Percentiles rank a stretch among this genome's conserved stretches.
phyloP scores from a whole-genome alignment of 2,113 vertebrate species.

The Eubucco bourcierii region DNA sequence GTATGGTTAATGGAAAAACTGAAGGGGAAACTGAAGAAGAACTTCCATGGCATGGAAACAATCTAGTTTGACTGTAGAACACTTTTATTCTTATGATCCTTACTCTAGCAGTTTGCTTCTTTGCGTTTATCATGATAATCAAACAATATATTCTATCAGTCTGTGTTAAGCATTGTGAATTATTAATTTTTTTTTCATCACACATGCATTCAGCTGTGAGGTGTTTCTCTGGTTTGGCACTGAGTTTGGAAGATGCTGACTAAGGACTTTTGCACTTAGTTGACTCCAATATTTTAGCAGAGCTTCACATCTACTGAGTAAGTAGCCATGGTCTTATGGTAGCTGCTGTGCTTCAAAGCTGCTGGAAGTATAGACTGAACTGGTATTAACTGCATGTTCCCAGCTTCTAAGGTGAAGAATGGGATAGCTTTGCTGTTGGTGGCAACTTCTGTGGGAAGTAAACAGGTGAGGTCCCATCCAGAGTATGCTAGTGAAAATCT shows the following conservation, averaged over 20 bases:
- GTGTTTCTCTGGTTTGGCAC: not conserved
- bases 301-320: not conserved
- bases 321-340: not conserved
- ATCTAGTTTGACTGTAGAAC: not conserved
- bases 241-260: not conserved
- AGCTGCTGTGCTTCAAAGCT: not conserved
- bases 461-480: not conserved
- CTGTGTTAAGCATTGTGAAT: not conserved
- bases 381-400: not conserved
- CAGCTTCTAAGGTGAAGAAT: not conserved
- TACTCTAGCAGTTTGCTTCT: not conserved
- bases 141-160: not conserved
- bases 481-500: not conserved
- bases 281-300: not conserved
- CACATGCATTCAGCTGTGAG: not conserved
- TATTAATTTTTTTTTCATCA: not conserved
- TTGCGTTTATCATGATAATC: not conserved
- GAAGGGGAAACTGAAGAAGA: not conserved
- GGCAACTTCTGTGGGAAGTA: not conserved
- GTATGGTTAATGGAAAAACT: not conserved
- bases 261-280: not conserved
- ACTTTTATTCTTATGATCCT: not conserved
- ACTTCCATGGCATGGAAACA: not conserved
- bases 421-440: not conserved
- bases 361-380: not conserved